Percentiles rank a stretch among this genome's conserved stretches.
phyloP scores from a whole-genome alignment of 2,113 vertebrate genomes.

The Hypanus sabinus region DNA sequence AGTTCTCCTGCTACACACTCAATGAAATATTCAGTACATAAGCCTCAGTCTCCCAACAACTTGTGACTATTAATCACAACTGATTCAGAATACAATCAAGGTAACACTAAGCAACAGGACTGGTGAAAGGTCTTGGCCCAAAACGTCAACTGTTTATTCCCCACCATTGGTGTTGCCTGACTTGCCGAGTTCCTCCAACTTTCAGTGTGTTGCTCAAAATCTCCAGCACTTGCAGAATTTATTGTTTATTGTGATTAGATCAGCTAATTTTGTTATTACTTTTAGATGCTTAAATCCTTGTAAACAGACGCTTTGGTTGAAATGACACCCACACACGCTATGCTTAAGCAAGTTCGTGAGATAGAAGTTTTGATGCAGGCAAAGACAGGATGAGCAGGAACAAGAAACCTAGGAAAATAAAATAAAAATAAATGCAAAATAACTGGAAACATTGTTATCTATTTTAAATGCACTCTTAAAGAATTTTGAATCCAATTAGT shows the following conservation, averaged over 20 bases:
- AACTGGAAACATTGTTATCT: background rate
- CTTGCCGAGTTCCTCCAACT: no score
- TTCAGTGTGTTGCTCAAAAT: no score
- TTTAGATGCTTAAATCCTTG: background rate
- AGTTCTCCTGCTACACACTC: no score
- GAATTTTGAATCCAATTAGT: background rate
- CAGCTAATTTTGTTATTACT: background rate
- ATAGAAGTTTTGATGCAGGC: background rate
- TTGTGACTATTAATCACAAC: background rate
- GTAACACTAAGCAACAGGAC: no score
- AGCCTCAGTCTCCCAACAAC: background rate
- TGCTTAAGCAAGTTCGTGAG: background rate
- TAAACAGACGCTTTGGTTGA: background rate
- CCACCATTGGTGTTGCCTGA: no score
- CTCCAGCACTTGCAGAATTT: no score
- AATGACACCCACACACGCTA: background rate
- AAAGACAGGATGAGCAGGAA: background rate
- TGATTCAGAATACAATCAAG: background rate
- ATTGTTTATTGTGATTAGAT: no score
- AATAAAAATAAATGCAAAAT: background rate
- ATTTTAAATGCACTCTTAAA: background rate
- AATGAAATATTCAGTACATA: background rate
- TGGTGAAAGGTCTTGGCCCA: no score
- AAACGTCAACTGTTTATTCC: no score
- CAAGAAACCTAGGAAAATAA: background rate